Conservation (phyloP, 2,797 vertebrate species). For the Danio jaintianensis region DNA sequence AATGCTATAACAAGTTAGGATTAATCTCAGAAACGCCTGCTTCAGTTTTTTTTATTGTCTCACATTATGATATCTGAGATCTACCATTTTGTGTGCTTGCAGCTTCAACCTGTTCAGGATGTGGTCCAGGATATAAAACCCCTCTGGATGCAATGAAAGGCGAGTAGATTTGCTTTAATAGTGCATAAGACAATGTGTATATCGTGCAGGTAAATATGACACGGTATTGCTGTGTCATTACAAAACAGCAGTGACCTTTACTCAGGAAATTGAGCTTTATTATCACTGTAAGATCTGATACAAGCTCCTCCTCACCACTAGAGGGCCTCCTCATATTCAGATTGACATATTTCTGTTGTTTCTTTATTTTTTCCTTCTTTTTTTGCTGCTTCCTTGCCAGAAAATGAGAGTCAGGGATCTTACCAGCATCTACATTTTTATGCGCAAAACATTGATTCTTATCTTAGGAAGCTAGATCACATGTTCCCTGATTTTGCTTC, state of each 20-base stretch:
- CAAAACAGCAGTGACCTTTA: not conserved
- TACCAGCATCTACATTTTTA: not conserved
- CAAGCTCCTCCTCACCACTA: not conserved
- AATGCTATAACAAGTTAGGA: not conserved
- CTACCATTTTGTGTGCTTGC: slow-evolving; percentile 20
- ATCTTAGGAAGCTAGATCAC: not conserved
- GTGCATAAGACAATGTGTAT: not conserved
- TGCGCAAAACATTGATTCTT: not conserved
- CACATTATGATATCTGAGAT: not conserved
- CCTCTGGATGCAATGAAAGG: slow-evolving; percentile 94
- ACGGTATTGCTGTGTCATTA: not conserved
- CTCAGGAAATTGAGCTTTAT: not conserved
- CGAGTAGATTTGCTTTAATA: slow-evolving; percentile 60
- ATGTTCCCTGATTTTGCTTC: not conserved
- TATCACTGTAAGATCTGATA: not conserved
- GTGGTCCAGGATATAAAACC: slow-evolving; percentile 88
- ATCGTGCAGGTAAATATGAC: not conserved
- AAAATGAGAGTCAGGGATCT: not conserved
- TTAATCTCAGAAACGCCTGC: not conserved
- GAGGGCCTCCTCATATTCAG: not conserved
- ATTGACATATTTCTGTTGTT: not conserved
- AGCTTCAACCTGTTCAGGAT: slow-evolving; percentile 81
- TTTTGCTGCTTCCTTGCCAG: too few relatives aligned
- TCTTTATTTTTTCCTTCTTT: too few relatives aligned
- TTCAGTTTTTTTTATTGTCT: not conserved